These are phyloP conservation scores for Thereva unica DNA, from an alignment of 2,888 invertebrate genomes.

Conservation along the genomic window DNA sequence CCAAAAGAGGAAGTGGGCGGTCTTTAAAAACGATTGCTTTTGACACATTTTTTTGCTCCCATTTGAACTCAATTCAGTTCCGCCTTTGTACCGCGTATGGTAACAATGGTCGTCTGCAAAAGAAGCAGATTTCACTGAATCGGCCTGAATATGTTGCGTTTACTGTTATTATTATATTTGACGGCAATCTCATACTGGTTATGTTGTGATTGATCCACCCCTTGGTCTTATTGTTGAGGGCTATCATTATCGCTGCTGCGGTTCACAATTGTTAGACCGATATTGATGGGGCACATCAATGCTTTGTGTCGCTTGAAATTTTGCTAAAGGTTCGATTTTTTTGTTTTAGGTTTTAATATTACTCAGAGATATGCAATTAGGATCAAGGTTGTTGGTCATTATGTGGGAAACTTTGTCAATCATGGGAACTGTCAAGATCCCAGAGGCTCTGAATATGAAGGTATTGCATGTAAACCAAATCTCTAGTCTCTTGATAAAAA, in stretches of 20 bases:
- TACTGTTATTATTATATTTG: constrained; percentile 26
- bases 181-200: constrained; percentile 21
- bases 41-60: constrained; percentile 12
- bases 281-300: constrained; percentile 6
- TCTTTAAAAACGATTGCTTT: constrained; percentile 32
- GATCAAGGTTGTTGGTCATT: no score
- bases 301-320: neutral
- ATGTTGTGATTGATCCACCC: constrained; percentile 37
- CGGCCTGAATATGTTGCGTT: constrained; percentile 12
- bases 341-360: no score
- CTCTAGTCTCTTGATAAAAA: no score
- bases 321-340: no score
- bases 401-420: no score
- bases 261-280: constrained; percentile 44
- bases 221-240: constrained; percentile 36
- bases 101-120: neutral
- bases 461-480: no score
- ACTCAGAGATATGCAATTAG: no score
- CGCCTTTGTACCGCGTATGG: neutral
- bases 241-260: constrained; percentile 54
- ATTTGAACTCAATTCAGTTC: constrained; percentile 8
- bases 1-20: constrained; percentile 30
- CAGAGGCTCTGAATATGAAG: no score
- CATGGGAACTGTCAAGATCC: no score
- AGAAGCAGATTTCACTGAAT: constrained; percentile 8